These are phyloP conservation scores for Mirza zaza DNA, from an alignment of 2,113 vertebrate species.

Conservation along the genomic window DNA sequence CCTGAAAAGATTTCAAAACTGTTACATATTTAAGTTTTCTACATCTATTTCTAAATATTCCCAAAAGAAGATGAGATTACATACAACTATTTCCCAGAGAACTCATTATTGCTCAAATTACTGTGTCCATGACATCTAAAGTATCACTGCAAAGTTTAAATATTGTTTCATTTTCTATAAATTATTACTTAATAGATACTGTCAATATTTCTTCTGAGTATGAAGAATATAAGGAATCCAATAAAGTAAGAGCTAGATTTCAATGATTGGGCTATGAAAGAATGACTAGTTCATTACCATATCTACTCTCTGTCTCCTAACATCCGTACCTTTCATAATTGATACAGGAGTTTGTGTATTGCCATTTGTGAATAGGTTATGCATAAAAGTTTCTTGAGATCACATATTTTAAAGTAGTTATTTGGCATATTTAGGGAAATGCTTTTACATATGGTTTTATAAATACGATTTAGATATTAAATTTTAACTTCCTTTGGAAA, in stretches of 20 bases:
- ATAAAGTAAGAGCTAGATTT: slow-evolving; percentile 27
- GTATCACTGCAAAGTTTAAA: background rate
- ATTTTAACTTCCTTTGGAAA: slow-evolving; percentile 77
- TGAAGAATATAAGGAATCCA: slow-evolving; percentile 24
- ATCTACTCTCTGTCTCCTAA: background rate
- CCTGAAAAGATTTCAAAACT: background rate
- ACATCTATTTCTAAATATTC: background rate
- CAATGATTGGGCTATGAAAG: background rate
- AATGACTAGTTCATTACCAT: background rate
- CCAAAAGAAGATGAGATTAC: background rate
- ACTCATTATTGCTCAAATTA: background rate
- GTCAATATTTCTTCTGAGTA: slow-evolving; percentile 16
- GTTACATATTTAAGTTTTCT: background rate
- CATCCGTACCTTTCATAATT: background rate
- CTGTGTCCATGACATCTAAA: background rate
- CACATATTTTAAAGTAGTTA: background rate
- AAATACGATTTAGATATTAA: slow-evolving; percentile 57
- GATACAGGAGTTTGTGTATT: background rate
- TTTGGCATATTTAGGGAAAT: slow-evolving; percentile 54
- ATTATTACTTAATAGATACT: slow-evolving; percentile 52
- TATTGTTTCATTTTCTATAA: background rate
- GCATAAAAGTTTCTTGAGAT: background rate
- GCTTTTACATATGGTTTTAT: slow-evolving; percentile 48
- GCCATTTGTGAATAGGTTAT: background rate
- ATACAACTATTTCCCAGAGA: background rate